phyloP scores from a whole-genome alignment of 2,113 vertebrate genomes.

The Anoura caudifer region DNA sequence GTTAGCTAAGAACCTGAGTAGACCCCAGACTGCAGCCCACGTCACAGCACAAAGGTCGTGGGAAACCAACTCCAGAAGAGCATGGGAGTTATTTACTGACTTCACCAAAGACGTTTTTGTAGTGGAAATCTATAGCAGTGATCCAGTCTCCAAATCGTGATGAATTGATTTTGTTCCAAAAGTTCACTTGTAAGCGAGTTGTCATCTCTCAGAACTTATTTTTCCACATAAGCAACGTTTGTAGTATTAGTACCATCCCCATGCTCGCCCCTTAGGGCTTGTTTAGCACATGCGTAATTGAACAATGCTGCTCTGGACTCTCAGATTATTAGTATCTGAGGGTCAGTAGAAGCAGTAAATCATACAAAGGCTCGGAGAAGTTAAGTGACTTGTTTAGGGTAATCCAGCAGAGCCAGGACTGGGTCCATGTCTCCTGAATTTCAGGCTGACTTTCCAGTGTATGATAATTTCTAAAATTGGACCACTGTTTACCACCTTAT shows the following conservation, averaged over 20 bases:
- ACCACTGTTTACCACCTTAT: background rate
- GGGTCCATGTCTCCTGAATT: background rate
- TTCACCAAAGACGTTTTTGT: background rate
- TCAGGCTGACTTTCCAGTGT: background rate
- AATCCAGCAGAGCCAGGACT: background rate
- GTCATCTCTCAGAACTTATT: background rate
- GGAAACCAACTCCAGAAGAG: slow-evolving; percentile 27
- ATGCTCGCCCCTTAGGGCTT: background rate
- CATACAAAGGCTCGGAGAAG: background rate
- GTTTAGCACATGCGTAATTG: background rate
- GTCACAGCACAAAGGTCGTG: background rate
- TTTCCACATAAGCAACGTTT: background rate
- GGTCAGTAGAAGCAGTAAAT: background rate
- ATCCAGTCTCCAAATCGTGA: background rate
- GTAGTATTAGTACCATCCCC: background rate
- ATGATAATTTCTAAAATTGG: background rate
- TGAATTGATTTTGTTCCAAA: slow-evolving; percentile 41
- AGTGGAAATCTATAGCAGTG: slow-evolving; percentile 1
- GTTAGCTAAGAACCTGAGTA: background rate
- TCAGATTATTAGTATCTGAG: background rate
- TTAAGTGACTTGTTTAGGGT: background rate
- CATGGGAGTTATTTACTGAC: background rate
- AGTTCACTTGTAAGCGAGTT: slow-evolving; percentile 17
- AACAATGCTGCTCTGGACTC: background rate
- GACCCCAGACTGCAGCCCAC: background rate